Evolutionary conservation across 2,888 invertebrate species (phyloP).

Genomic region (Sinohyriopsis cumingii): DNA sequence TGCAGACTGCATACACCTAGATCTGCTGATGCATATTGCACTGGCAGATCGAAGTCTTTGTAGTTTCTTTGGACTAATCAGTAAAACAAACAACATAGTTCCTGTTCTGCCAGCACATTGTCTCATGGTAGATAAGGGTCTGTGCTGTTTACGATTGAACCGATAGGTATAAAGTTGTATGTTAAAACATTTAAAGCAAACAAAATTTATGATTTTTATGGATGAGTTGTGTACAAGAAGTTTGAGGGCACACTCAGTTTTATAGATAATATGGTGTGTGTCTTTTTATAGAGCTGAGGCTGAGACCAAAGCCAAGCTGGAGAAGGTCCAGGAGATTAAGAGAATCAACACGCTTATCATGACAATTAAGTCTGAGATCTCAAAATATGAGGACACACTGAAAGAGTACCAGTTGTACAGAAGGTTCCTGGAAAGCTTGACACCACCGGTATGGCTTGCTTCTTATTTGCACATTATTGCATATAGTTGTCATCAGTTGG

Average conservation of each 20-base stretch:
- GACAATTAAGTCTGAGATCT: constrained; percentile 71
- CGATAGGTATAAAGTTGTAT: too few species aligned
- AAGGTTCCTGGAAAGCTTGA: constrained; percentile 68
- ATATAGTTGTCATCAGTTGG: background rate
- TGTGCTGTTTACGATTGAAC: too few species aligned
- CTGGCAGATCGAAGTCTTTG: too few species aligned
- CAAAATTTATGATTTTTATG: too few species aligned
- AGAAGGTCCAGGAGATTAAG: constrained; percentile 72
- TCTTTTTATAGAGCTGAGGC: constrained; percentile 67
- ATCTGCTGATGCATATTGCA: too few species aligned
- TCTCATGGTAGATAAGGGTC: too few species aligned
- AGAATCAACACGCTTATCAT: constrained; percentile 71
- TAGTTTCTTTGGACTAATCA: too few species aligned
- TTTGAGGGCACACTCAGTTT: background rate
- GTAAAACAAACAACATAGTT: too few species aligned
- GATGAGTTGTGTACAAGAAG: too few species aligned
- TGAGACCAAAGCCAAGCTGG: constrained; percentile 71
- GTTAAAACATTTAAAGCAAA: too few species aligned
- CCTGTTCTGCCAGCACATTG: too few species aligned
- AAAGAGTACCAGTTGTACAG: constrained; percentile 72
- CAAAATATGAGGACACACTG: constrained; percentile 71
- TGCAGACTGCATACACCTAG: too few species aligned
- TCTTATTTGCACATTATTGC: background rate
- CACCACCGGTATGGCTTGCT: constrained; percentile 62
- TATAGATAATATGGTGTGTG: background rate